phyloP scores from a whole-genome alignment of 1,140 invertebrate species.

The Drosophila lacertosa region DNA sequence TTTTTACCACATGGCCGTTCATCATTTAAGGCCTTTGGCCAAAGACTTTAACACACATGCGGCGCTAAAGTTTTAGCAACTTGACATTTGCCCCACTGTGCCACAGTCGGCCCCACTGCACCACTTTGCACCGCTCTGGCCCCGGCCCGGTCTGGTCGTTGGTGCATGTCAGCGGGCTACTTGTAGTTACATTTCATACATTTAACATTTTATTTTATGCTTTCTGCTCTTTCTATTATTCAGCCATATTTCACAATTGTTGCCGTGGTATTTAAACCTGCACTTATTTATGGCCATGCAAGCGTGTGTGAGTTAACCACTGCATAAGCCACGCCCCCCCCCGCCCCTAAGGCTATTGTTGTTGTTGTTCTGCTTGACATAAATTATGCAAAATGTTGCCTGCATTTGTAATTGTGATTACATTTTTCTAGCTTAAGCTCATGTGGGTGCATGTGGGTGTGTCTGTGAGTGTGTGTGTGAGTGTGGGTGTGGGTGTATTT shows the following conservation, averaged over 20 bases:
- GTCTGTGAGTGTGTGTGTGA: constrained; percentile 4
- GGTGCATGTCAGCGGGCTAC: constrained; percentile 49
- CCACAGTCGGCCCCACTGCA: not conserved
- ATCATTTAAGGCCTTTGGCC: constrained; percentile 34
- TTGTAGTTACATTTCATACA: constrained; percentile 61
- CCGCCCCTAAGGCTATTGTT: constrained; percentile 12
- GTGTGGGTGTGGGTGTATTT: constrained; percentile 2
- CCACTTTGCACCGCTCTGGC: no score
- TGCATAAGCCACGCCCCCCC: not conserved
- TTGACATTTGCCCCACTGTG: constrained; percentile 30
- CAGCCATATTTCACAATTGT: constrained; percentile 81
- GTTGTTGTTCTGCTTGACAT: constrained; percentile 79
- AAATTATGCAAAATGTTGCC: constrained; percentile 80
- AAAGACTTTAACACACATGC: constrained; percentile 14
- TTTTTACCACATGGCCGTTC: constrained; percentile 2
- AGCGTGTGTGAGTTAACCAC: constrained; percentile 44
- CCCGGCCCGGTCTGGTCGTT: not conserved
- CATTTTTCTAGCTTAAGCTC: constrained; percentile 51
- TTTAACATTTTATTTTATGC: constrained; percentile 50
- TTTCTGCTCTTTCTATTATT: constrained; percentile 76
- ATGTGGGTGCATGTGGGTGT: constrained; percentile 15
- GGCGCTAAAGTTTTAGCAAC: constrained; percentile 17
- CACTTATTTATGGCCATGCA: constrained; percentile 78
- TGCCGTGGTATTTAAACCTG: constrained; percentile 81
- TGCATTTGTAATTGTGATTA: constrained; percentile 81